Evolutionary conservation across 2,113 vertebrate species (phyloP).

Genomic region (Xiphorhynchus elegans): DNA sequence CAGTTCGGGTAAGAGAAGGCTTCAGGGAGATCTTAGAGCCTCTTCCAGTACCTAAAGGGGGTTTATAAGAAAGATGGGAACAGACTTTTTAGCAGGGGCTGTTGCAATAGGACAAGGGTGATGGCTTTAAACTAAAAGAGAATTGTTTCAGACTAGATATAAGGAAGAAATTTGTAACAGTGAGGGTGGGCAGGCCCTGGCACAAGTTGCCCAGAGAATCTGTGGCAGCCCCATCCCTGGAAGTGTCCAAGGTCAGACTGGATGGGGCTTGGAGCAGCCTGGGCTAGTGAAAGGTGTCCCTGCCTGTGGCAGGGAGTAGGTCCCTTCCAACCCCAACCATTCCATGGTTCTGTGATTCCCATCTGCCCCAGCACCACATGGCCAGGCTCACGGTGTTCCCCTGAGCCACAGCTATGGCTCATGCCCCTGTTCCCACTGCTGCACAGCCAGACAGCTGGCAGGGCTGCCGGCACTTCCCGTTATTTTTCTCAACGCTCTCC

Average conservation of each 20-base stretch:
- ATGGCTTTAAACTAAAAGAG: no score
- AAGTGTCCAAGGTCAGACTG: rapidly evolving
- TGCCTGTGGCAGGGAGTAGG: rapidly evolving
- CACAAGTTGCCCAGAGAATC: neutral
- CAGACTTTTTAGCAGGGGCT: no score
- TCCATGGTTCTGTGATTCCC: neutral
- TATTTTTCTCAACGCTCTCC: neutral
- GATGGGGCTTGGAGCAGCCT: rapidly evolving
- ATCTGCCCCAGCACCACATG: neutral
- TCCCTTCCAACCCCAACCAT: neutral
- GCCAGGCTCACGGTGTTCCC: neutral
- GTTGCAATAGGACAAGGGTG: no score
- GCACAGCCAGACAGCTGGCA: neutral
- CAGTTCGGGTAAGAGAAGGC: neutral
- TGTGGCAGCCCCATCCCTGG: neutral
- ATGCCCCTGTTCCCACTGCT: neutral
- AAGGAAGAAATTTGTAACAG: no score
- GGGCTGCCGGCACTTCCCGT: neutral
- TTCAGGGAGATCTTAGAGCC: neutral
- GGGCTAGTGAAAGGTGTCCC: neutral
- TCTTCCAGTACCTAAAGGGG: rapidly evolving
- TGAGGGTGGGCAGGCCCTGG: neutral
- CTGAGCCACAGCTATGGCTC: rapidly evolving
- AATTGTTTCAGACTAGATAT: no score
- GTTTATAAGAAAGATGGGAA: no score